Conservation (phyloP, 2,888 invertebrate genomes). For the Mechanitis messenoides region DNA sequence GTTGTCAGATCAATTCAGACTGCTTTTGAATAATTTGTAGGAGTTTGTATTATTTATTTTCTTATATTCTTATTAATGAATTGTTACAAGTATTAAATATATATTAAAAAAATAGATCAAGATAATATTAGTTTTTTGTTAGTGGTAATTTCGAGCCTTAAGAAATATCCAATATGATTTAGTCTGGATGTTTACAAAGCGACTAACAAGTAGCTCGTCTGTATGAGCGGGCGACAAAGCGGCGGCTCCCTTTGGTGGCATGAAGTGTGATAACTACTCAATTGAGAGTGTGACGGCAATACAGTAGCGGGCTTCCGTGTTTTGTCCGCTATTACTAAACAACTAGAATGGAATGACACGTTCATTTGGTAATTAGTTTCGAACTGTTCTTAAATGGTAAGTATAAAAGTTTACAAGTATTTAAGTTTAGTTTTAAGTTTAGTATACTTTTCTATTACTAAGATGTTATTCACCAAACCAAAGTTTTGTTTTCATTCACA, state of each 20-base stretch:
- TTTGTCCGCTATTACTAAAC: slow-evolving; percentile 30
- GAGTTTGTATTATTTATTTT: neutral
- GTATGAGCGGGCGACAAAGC: slow-evolving; percentile 54
- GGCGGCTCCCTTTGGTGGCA: slow-evolving; percentile 52
- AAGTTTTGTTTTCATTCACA: too few relatives aligned
- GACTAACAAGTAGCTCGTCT: slow-evolving; percentile 15
- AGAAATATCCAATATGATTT: too few relatives aligned
- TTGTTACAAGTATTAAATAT: too few relatives aligned
- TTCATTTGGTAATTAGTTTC: slow-evolving; percentile 2
- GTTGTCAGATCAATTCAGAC: neutral
- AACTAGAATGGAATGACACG: slow-evolving; percentile 15
- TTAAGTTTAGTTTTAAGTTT: too few relatives aligned
- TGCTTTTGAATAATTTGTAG: neutral
- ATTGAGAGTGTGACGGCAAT: slow-evolving; percentile 50
- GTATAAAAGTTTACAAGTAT: neutral
- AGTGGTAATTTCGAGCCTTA: too few relatives aligned
- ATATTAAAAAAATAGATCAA: neutral
- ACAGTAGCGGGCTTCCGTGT: slow-evolving; percentile 73
- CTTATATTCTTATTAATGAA: neutral
- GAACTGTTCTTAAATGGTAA: neutral
- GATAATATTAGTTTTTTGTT: neutral
- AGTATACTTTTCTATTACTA: too few relatives aligned
- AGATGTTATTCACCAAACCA: too few relatives aligned
- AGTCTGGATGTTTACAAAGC: neutral
- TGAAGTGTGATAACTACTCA: slow-evolving; percentile 52